Evolutionary conservation across 2,797 vertebrate species (phyloP).

Genomic region (Myotis findleyi): DNA sequence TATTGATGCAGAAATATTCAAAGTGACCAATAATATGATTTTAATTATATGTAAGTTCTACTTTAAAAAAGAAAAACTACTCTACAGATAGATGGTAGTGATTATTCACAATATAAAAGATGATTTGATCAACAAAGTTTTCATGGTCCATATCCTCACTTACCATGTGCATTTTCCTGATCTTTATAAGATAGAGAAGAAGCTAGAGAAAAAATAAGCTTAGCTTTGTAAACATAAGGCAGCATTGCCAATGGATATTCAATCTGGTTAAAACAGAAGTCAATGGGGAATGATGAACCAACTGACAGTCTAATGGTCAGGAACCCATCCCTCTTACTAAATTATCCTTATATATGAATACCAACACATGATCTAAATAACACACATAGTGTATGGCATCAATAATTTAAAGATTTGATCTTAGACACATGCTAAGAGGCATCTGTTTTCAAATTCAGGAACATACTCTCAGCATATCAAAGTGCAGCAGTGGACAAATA

Average conservation of each 20-base stretch:
- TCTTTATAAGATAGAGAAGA: conserved; percentile 42
- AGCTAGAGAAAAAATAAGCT: not conserved
- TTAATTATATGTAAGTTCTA: not conserved
- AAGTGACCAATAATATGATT: not conserved
- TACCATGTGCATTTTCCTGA: conserved; percentile 32
- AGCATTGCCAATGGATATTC: not conserved
- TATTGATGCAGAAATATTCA: not conserved
- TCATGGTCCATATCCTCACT: not conserved
- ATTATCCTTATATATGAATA: conserved; percentile 39
- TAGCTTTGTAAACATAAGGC: conserved; percentile 24
- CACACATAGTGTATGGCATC: conserved; percentile 32
- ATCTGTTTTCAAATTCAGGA: conserved; percentile 72
- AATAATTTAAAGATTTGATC: conserved; percentile 71
- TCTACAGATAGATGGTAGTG: not conserved
- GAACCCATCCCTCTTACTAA: conserved; percentile 36
- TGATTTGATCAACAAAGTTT: conserved; percentile 38
- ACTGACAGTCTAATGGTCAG: conserved; percentile 49
- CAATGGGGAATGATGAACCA: conserved; percentile 20
- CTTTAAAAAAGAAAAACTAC: conserved; percentile 22
- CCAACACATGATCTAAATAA: conserved; percentile 55
- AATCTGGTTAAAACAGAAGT: not conserved
- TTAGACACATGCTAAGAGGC: conserved; percentile 57
- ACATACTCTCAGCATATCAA: conserved; percentile 70
- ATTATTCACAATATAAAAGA: not conserved
- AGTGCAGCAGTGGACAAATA: conserved; percentile 48